A percentile compares a stretch with the other conserved stretches of the same genome.
Conservation (phyloP, 2,113 vertebrate species). For the Xiphophorus maculatus region DNA sequence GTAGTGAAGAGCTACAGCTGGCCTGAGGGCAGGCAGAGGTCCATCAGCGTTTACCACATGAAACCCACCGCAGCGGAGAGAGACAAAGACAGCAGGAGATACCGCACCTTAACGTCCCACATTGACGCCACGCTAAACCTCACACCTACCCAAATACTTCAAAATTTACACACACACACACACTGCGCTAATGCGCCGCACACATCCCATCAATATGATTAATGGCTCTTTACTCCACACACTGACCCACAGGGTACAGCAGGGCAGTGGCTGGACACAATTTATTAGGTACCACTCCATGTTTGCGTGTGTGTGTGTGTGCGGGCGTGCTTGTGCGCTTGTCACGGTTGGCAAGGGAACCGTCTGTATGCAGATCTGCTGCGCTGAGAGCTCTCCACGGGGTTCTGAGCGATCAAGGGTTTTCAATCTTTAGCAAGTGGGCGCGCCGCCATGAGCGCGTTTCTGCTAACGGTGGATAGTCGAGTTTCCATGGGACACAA, state of each 20-base stretch:
- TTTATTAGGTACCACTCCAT: slow-evolving; percentile 60
- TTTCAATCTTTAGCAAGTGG: slow-evolving; percentile 31
- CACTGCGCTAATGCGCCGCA: slow-evolving; percentile 10
- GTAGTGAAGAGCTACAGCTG: slow-evolving; percentile 39
- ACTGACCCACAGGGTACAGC: slow-evolving; percentile 66
- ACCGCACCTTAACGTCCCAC: not conserved
- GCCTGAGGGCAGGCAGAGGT: slow-evolving; percentile 44
- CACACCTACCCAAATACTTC: not conserved
- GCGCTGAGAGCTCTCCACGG: slow-evolving; percentile 29
- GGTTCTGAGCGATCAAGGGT: slow-evolving; percentile 37
- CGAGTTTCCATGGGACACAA: slow-evolving; percentile 52
- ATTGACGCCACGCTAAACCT: not conserved
- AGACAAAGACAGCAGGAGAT: slow-evolving; percentile 1
- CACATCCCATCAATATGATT: slow-evolving; percentile 65
- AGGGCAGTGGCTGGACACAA: slow-evolving; percentile 68
- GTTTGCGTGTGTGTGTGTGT: slow-evolving; percentile 27
- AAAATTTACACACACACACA: not conserved
- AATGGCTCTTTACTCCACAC: slow-evolving; percentile 67
- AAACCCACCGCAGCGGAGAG: slow-evolving; percentile 11
- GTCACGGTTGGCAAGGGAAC: slow-evolving; percentile 7
- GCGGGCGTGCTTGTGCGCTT: not conserved
- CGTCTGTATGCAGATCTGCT: slow-evolving; percentile 35
- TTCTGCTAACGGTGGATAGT: slow-evolving; percentile 14
- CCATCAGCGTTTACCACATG: slow-evolving; percentile 39
- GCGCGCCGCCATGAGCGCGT: not conserved